phyloP scores from a whole-genome alignment of 2,888 invertebrate species.

The Sclerodermus sp. region DNA sequence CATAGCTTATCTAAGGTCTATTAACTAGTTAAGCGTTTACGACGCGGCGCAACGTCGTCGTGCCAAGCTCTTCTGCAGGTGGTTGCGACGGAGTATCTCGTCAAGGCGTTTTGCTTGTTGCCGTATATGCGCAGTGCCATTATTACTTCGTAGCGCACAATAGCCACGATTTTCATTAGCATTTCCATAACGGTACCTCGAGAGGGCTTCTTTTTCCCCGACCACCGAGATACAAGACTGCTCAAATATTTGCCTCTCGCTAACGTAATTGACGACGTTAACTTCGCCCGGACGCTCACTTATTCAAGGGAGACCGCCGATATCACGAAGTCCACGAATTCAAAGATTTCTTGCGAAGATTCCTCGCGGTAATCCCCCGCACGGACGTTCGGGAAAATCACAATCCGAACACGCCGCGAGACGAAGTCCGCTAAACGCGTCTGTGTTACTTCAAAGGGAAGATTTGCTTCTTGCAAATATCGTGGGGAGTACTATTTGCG shows the following conservation, averaged over 20 bases:
- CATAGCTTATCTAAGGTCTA: background rate
- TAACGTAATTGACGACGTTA: background rate
- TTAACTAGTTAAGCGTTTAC: slow-evolving; percentile 1
- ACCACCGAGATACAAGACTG: background rate
- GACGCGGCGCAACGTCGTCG: background rate
- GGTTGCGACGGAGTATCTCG: background rate
- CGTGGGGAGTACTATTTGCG: no score
- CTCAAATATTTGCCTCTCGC: background rate
- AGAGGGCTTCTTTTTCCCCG: background rate
- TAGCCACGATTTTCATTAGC: background rate
- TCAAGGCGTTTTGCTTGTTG: background rate
- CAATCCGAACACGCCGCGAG: no score
- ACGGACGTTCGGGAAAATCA: no score
- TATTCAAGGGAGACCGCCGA: no score
- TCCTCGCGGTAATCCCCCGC: no score
- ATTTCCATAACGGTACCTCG: no score
- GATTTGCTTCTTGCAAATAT: no score
- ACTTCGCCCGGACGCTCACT: background rate
- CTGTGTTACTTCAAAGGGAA: no score
- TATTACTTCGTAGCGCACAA: background rate
- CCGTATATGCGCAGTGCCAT: background rate
- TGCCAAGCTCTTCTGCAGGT: background rate
- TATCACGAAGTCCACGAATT: no score
- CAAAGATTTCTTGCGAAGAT: no score
- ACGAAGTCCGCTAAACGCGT: no score